A percentile compares a stretch with the other conserved stretches of the same genome.
Evolutionary conservation across 1,140 invertebrate species (phyloP).

Genomic region (Hypsibius dujardini): DNA sequence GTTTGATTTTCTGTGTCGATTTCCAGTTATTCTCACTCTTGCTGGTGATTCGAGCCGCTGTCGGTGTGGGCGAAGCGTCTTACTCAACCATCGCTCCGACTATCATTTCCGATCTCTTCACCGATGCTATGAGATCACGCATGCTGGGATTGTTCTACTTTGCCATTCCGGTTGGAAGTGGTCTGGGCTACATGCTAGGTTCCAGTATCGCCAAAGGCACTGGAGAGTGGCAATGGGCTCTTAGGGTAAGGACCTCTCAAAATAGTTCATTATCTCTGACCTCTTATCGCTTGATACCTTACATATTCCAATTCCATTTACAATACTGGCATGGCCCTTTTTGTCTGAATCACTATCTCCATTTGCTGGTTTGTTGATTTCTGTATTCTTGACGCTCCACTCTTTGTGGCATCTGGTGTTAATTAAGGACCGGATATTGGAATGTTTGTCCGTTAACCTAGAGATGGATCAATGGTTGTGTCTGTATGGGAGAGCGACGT

Average conservation of each 20-base stretch:
- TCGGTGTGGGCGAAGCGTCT: constrained; percentile 93
- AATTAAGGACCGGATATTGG: too few species aligned
- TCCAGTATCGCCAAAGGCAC: constrained; percentile 52
- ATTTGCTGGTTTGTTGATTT: too few species aligned
- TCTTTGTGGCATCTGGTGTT: too few species aligned
- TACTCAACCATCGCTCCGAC: constrained; percentile 98
- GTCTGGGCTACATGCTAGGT: constrained; percentile 81
- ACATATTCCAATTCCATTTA: too few species aligned
- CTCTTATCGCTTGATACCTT: too few species aligned
- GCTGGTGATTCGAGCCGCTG: constrained; percentile 67
- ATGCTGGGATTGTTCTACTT: constrained; percentile 97
- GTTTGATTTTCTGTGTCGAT: constrained; percentile 20
- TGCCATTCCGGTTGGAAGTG: constrained; percentile 91
- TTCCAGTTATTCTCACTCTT: constrained; percentile 56
- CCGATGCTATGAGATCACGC: constrained; percentile 63
- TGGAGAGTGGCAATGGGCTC: constrained; percentile 68
- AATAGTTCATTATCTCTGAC: neutral
- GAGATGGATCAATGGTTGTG: too few species aligned
- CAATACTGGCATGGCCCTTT: too few species aligned
- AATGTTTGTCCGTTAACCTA: too few species aligned
- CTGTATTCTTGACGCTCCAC: too few species aligned
- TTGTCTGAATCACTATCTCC: too few species aligned
- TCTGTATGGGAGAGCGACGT: too few species aligned
- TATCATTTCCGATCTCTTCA: constrained; percentile 91
- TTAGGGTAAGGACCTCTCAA: constrained; percentile 38